These are phyloP conservation scores for Trachelus tabidus DNA, from an alignment of 2,888 invertebrate species.

Conservation along the genomic window DNA sequence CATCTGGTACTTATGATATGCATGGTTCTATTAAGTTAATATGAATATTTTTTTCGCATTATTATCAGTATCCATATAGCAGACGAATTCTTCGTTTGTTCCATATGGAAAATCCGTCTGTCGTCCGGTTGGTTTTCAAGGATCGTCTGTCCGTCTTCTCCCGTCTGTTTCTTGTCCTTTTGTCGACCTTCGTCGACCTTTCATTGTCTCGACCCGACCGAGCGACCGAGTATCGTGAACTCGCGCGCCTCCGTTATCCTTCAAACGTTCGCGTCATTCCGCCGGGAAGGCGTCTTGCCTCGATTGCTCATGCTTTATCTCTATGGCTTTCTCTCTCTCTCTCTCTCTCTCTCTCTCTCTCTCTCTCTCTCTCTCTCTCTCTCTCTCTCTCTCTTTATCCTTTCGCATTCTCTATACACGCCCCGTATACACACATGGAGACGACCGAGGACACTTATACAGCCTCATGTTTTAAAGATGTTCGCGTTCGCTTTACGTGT, in stretches of 20 bases:
- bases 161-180: conserved; percentile 17
- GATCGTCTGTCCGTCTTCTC: conserved; percentile 21
- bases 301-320: not conserved
- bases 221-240: not conserved
- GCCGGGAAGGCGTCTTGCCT: not conserved
- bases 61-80: conserved; percentile 15
- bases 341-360: too few species aligned
- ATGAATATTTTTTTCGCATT: conserved; percentile 13
- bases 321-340: not conserved
- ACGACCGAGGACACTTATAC: conserved; percentile 7
- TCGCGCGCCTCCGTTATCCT: conserved; percentile 8
- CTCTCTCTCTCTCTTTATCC: too few species aligned
- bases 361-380: not conserved
- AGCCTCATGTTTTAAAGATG: conserved; percentile 22
- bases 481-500: conserved; percentile 11
- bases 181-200: conserved; percentile 21
- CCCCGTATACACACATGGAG: conserved; percentile 7
- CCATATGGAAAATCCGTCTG: conserved; percentile 1
- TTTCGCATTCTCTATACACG: not conserved
- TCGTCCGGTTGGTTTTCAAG: conserved; percentile 11
- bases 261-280: conserved; percentile 17
- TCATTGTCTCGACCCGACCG: conserved; percentile 18
- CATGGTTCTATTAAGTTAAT: conserved; percentile 42
- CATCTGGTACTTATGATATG: not conserved
- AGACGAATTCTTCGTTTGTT: conserved; percentile 16